Conservation (phyloP, 2,888 invertebrate genomes). For the Diploptera punctata region DNA sequence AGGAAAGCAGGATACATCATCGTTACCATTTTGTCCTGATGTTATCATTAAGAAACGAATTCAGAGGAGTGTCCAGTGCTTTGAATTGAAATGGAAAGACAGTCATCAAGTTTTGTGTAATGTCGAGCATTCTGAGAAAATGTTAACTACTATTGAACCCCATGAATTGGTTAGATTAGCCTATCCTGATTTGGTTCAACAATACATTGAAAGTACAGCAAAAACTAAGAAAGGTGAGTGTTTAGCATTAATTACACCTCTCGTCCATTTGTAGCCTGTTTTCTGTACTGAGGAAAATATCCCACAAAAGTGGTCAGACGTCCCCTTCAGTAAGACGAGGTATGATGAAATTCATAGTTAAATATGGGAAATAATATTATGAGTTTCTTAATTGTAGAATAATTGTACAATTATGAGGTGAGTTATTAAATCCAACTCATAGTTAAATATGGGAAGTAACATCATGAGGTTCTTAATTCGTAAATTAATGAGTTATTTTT, state of each 20-base stretch:
- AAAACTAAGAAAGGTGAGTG: constrained; percentile 31
- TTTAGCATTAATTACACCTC: background rate
- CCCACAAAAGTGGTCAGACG: background rate
- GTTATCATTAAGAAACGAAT: constrained; percentile 64
- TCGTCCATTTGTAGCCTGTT: background rate
- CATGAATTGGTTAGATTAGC: constrained; percentile 65
- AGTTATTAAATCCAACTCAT: too few relatives aligned
- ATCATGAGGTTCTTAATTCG: too few relatives aligned
- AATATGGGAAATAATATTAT: too few relatives aligned
- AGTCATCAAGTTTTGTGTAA: background rate
- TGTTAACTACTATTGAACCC: constrained; percentile 74
- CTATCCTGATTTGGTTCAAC: constrained; percentile 68
- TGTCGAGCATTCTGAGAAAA: constrained; percentile 51
- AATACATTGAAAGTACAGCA: constrained; percentile 58
- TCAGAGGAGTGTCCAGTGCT: constrained; percentile 67
- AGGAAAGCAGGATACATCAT: background rate
- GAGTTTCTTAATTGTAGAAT: too few relatives aligned
- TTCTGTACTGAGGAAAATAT: background rate
- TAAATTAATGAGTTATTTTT: too few relatives aligned
- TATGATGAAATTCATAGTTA: background rate
- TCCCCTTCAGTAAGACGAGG: background rate
- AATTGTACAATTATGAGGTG: too few relatives aligned
- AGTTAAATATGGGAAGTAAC: too few relatives aligned
- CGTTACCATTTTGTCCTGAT: constrained; percentile 51
- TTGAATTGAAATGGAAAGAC: constrained; percentile 66